Evolutionary conservation across 2,888 invertebrate species (phyloP).

Genomic region (Spilosoma lubricipeda): DNA sequence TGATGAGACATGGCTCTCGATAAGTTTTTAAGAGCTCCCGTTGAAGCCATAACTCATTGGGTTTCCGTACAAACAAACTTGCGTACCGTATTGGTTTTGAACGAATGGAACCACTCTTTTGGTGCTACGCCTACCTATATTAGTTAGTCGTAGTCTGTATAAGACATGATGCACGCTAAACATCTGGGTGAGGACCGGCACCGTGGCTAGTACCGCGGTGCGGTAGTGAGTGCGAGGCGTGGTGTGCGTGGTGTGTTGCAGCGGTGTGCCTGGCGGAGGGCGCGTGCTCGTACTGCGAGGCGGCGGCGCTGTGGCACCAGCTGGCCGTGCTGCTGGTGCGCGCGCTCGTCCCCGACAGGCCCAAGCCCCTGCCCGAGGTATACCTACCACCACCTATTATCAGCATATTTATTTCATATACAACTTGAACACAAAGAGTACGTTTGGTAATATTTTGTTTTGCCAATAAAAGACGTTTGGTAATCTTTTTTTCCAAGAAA

Average conservation of each 20-base stretch:
- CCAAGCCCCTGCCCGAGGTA: conserved; percentile 87
- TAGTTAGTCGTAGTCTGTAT: too few species aligned
- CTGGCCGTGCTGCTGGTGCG: conserved; percentile 92
- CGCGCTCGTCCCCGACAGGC: conserved; percentile 91
- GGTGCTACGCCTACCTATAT: too few species aligned
- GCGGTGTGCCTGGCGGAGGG: conserved; percentile 75
- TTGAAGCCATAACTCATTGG: too few species aligned
- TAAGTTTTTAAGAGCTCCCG: too few species aligned
- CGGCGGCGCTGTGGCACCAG: conserved; percentile 98
- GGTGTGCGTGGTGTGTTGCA: conserved; percentile 56
- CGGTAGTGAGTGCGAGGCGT: background rate
- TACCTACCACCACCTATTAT: too few species aligned
- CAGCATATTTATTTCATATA: too few species aligned
- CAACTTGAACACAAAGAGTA: background rate
- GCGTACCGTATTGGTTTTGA: too few species aligned
- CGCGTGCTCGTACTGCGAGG: conserved; percentile 97
- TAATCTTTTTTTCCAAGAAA: too few species aligned
- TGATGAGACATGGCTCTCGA: too few species aligned
- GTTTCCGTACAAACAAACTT: too few species aligned
- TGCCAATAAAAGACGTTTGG: background rate
- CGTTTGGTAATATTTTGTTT: background rate
- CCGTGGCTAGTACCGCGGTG: background rate
- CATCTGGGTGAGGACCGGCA: conserved; percentile 13
- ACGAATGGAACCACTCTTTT: too few species aligned
- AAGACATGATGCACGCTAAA: background rate